These are phyloP conservation scores for Galerucella nymphaeae DNA, from an alignment of 2,888 invertebrate species.

Conservation along the genomic window DNA sequence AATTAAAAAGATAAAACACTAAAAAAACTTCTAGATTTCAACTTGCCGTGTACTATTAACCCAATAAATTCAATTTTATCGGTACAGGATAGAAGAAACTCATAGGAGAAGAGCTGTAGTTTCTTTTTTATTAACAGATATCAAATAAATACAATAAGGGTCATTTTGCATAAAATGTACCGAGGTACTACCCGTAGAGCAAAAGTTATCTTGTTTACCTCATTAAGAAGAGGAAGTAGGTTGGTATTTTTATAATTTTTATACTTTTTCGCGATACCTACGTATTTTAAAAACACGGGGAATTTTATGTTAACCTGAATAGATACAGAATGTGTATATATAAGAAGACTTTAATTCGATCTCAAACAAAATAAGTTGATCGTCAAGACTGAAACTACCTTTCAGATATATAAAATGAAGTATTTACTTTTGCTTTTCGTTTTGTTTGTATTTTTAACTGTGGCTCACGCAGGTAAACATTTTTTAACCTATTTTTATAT, in stretches of 20 bases:
- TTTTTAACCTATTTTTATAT: conserved; percentile 14
- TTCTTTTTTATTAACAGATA: too few species aligned
- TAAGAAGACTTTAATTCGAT: neutral
- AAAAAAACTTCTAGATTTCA: conserved; percentile 9
- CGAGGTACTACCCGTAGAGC: too few species aligned
- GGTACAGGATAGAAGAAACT: neutral
- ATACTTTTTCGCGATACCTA: neutral
- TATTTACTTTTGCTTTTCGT: neutral
- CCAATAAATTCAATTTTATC: neutral
- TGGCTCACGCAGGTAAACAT: conserved; percentile 1
- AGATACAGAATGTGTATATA: neutral
- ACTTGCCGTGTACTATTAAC: neutral
- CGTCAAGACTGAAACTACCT: neutral
- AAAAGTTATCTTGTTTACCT: too few species aligned
- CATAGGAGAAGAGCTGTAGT: too few species aligned
- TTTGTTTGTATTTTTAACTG: neutral
- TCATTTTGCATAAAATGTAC: too few species aligned
- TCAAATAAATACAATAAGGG: too few species aligned
- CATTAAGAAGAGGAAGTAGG: too few species aligned
- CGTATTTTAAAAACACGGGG: neutral
- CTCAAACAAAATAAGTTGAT: neutral
- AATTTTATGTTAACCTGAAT: neutral
- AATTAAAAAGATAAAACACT: conserved; percentile 27
- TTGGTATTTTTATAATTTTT: neutral
- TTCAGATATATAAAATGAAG: conserved; percentile 5